A percentile compares a stretch with the other conserved stretches of the same genome.
These are phyloP conservation scores for Drosophila pruinosa DNA, from an alignment of 1,140 invertebrate genomes.

Conservation along the genomic window DNA sequence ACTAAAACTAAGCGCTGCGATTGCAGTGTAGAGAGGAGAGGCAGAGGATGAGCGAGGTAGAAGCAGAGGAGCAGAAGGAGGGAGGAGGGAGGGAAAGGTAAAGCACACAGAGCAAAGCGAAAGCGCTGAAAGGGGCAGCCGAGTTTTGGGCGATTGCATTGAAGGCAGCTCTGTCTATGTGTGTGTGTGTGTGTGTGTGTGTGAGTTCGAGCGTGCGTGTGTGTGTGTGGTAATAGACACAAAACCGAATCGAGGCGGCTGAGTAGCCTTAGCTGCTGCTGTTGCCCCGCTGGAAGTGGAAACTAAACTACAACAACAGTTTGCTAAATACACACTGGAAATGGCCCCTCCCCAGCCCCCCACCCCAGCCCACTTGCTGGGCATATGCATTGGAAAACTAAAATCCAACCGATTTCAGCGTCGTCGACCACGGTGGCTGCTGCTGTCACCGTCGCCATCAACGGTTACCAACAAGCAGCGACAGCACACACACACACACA, in stretches of 20 bases:
- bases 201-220: conserved; percentile 23
- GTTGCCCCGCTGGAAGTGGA: conserved; percentile 54
- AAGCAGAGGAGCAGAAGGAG: too few relatives aligned
- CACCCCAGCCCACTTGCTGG: neutral
- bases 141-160: conserved; percentile 22
- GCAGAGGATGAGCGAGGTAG: neutral
- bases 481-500: neutral
- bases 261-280: conserved; percentile 37
- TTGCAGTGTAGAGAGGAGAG: neutral
- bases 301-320: conserved; percentile 69
- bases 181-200: conserved; percentile 9
- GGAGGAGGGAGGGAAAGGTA: neutral
- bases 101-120: too few relatives aligned
- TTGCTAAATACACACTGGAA: conserved; percentile 79
- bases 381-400: conserved; percentile 73
- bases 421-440: conserved; percentile 8
- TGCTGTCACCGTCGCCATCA: conserved; percentile 13
- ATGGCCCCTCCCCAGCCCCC: conserved; percentile 26
- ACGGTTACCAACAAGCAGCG: too few relatives aligned
- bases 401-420: conserved; percentile 41
- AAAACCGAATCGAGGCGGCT: conserved; percentile 42
- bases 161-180: neutral
- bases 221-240: conserved; percentile 51
- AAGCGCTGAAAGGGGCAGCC: neutral
- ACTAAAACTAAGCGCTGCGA: conserved; percentile 32